phyloP scores from a whole-genome alignment of 2,888 invertebrate genomes.

The Nemurella pictetii region DNA sequence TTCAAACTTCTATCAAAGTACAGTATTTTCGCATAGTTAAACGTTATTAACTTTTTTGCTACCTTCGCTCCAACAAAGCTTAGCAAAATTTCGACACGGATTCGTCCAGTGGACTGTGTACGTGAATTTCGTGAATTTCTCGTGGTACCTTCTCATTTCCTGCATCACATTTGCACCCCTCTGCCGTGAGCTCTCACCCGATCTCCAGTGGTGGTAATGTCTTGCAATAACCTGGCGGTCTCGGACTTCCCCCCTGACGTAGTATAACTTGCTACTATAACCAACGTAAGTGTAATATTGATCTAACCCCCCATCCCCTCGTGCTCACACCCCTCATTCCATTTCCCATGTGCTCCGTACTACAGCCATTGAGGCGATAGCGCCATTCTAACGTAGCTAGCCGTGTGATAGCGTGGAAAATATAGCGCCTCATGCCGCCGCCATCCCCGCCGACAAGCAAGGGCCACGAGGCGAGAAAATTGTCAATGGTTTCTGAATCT shows the following conservation, averaged over 20 bases:
- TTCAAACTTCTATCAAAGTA: no score
- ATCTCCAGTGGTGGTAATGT: constrained; percentile 21
- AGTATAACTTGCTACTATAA: background rate
- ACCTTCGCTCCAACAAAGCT: no score
- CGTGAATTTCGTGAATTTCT: background rate
- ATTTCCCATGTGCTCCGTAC: background rate
- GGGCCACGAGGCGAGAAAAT: background rate
- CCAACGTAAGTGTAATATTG: constrained; percentile 29
- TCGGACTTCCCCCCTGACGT: constrained; percentile 5
- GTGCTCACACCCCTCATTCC: background rate
- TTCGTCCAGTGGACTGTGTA: background rate
- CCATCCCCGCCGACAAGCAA: background rate
- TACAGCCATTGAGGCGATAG: constrained; percentile 1
- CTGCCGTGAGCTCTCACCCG: background rate
- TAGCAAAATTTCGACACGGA: no score
- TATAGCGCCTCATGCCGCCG: background rate
- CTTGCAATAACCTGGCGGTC: constrained; percentile 22
- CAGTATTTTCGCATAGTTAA: no score
- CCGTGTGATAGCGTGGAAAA: constrained; percentile 7
- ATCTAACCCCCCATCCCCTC: constrained; percentile 7
- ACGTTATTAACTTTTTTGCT: no score
- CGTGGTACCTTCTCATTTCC: constrained; percentile 29
- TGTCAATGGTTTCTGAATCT: background rate
- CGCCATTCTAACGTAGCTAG: background rate
- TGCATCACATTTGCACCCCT: constrained; percentile 1